phyloP scores from a whole-genome alignment of 2,888 invertebrate genomes.

The Aphelenchoides bicaudatus region DNA sequence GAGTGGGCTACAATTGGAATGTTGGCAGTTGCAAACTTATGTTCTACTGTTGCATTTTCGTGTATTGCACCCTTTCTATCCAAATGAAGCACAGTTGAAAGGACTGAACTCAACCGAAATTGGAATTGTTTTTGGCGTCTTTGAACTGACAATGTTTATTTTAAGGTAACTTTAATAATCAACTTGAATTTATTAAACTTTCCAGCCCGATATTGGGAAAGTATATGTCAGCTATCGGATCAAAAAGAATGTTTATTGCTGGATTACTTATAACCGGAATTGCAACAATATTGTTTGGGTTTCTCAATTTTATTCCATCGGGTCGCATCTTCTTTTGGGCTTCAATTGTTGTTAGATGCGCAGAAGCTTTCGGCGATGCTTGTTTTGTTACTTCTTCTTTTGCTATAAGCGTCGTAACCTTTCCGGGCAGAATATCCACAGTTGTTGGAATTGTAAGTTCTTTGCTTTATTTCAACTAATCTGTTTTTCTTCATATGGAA shows the following conservation, averaged over 20 bases:
- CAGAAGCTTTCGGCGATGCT: slow-evolving; percentile 59
- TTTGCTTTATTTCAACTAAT: slow-evolving; percentile 26
- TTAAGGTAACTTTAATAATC: no score
- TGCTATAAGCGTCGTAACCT: slow-evolving; percentile 63
- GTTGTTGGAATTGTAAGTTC: no score
- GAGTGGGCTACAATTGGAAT: slow-evolving; percentile 54
- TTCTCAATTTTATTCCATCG: slow-evolving; percentile 56
- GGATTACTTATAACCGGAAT: slow-evolving; percentile 79
- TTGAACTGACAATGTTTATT: slow-evolving; percentile 58
- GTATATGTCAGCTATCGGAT: slow-evolving; percentile 73
- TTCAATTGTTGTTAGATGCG: slow-evolving; percentile 52
- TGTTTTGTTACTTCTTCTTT: slow-evolving; percentile 62
- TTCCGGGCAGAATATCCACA: slow-evolving; percentile 62
- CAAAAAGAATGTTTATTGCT: slow-evolving; percentile 75
- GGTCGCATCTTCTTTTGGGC: slow-evolving; percentile 55
- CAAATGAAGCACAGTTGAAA: slow-evolving; percentile 52
- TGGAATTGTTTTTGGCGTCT: slow-evolving; percentile 60
- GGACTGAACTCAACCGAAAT: slow-evolving; percentile 54
- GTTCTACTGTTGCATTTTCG: slow-evolving; percentile 57
- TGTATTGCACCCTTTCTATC: slow-evolving; percentile 61
- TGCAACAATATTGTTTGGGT: slow-evolving; percentile 76
- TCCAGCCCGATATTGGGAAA: no score
- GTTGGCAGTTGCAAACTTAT: slow-evolving; percentile 57
- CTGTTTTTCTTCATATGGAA: slow-evolving; percentile 57
- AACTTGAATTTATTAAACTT: no score